Conservation (phyloP, 2,113 vertebrate species). For the Nycticebus coucang region DNA sequence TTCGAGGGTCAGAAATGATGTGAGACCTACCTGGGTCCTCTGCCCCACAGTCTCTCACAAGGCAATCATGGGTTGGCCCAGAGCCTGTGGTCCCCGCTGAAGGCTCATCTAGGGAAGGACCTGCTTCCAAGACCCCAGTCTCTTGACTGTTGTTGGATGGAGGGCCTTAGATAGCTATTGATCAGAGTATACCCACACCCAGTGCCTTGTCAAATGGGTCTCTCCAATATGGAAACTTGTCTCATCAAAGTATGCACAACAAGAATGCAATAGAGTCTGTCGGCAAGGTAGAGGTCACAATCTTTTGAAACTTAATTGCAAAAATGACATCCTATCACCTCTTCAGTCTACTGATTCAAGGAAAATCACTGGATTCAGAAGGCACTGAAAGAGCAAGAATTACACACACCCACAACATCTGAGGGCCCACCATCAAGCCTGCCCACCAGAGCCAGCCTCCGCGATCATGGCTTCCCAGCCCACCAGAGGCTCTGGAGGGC, state of each 20-base stretch:
- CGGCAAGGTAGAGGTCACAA: neutral
- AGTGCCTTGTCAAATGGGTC: neutral
- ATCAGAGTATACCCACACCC: neutral
- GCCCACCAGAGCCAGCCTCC: neutral
- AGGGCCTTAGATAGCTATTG: neutral
- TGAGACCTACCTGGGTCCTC: rapidly evolving
- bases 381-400: neutral
- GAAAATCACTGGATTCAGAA: neutral
- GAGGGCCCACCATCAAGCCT: neutral
- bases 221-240: neutral
- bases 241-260: neutral
- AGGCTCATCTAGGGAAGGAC: neutral
- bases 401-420: neutral
- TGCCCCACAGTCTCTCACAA: neutral
- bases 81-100: neutral
- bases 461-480: neutral
- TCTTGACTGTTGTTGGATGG: neutral
- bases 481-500: neutral
- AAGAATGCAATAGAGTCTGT: neutral
- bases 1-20: neutral
- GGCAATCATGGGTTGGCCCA: neutral
- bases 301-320: neutral
- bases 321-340: neutral
- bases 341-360: neutral
- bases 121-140: neutral